phyloP scores from a whole-genome alignment of 1,140 invertebrate species.

The Penaeus vannamei region DNA sequence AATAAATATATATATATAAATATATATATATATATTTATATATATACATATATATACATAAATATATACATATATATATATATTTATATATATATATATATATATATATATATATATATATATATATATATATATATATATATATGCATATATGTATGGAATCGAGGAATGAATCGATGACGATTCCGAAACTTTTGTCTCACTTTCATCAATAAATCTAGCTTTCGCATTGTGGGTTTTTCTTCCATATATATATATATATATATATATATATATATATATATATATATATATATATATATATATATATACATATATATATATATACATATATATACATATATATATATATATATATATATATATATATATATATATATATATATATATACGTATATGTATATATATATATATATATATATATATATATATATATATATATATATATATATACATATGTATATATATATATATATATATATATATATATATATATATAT shows the following conservation, averaged over 20 bases:
- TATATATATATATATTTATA: too few species aligned
- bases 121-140: constrained; percentile 28
- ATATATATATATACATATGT: not conserved
- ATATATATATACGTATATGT: constrained; percentile 12
- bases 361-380: constrained; percentile 22
- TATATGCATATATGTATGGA: not conserved
- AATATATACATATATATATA: not conserved
- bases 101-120: constrained; percentile 22
- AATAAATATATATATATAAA: too few species aligned
- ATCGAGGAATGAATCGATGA: too few species aligned
- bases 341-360: constrained; percentile 8
- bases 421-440: not conserved
- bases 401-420: constrained; percentile 19
- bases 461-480: not conserved
- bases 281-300: not conserved
- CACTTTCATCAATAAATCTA: too few species aligned
- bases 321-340: not conserved
- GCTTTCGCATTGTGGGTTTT: too few species aligned
- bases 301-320: constrained; percentile 14
- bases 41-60: too few species aligned
- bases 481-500: not conserved
- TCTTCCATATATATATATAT: too few species aligned
- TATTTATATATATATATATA: constrained; percentile 22
- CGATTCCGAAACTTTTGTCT: too few species aligned
- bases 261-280: not conserved